A percentile compares a stretch with the other conserved stretches of the same genome.
These are phyloP conservation scores for Silurus lanzhouensis DNA, from an alignment of 2,797 vertebrate species.

Conservation along the genomic window DNA sequence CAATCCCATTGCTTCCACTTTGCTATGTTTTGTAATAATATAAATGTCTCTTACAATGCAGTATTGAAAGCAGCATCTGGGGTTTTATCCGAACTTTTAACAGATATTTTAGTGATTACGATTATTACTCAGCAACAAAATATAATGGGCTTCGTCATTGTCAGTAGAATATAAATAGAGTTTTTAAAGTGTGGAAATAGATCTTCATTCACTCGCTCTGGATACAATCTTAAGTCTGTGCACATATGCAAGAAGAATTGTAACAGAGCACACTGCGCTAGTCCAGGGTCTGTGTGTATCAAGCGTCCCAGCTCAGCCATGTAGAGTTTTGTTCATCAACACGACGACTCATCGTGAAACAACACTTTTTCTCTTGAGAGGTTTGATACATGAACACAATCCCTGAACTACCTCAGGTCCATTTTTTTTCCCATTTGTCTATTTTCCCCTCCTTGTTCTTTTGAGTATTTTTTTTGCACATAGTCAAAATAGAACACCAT, in stretches of 20 bases:
- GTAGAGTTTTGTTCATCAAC: not conserved
- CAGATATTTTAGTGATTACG: slow-evolving; percentile 41
- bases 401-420: slow-evolving; percentile 45
- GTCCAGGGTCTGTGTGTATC: slow-evolving; percentile 32
- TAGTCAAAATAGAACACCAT: not conserved
- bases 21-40: slow-evolving; percentile 36
- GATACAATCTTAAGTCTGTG: slow-evolving; percentile 5
- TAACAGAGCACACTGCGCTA: slow-evolving; percentile 27
- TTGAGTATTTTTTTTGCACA: slow-evolving; percentile 39
- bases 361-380: slow-evolving; percentile 14
- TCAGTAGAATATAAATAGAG: slow-evolving; percentile 45
- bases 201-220: slow-evolving; percentile 29
- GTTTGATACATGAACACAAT: slow-evolving; percentile 15
- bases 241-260: slow-evolving; percentile 4
- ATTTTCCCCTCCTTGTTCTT: not conserved
- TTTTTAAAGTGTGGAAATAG: slow-evolving; percentile 39
- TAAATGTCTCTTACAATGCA: slow-evolving; percentile 34
- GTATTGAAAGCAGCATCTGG: slow-evolving; percentile 46
- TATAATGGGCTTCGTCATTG: slow-evolving; percentile 46
- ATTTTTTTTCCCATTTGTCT: not conserved
- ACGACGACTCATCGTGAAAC: slow-evolving; percentile 22
- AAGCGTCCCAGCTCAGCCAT: slow-evolving; percentile 11
- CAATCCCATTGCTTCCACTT: slow-evolving; percentile 39
- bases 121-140: slow-evolving; percentile 44
- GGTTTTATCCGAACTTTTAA: slow-evolving; percentile 39